Conservation (phyloP, 2,888 invertebrate species). For the Phyllotreta cruciferae region DNA sequence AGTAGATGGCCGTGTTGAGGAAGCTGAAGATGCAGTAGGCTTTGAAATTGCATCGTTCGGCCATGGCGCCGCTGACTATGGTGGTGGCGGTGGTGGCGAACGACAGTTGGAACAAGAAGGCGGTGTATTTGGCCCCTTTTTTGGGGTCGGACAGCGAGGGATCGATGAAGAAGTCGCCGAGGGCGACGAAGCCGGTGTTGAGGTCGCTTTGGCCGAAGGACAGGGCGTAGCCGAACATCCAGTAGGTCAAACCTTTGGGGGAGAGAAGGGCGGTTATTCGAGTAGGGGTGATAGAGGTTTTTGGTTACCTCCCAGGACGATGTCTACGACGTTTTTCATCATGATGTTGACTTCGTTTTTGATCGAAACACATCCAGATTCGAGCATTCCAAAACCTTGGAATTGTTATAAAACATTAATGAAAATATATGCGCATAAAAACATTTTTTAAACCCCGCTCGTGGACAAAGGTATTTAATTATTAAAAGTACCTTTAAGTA, state of each 20-base stretch:
- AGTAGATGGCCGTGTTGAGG: conserved; percentile 88
- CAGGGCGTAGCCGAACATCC: conserved; percentile 93
- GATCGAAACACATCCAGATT: conserved; percentile 90
- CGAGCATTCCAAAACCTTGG: conserved; percentile 90
- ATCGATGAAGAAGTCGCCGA: conserved; percentile 85
- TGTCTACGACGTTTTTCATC: conserved; percentile 96
- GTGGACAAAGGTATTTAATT: too few species aligned
- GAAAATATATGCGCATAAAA: too few species aligned
- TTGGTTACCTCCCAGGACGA: conserved; percentile 80
- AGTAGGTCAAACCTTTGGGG: conserved; percentile 82
- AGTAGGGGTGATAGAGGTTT: background rate
- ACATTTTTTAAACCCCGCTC: too few species aligned
- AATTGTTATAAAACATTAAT: background rate
- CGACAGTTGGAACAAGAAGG: conserved; percentile 88
- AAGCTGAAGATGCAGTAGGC: conserved; percentile 91
- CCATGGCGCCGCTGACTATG: conserved; percentile 94
- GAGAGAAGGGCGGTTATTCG: conserved; percentile 14
- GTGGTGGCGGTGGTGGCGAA: conserved; percentile 92
- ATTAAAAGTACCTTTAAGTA: too few species aligned
- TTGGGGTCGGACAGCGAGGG: conserved; percentile 74
- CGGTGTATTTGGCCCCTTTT: conserved; percentile 87
- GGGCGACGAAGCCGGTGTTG: conserved; percentile 81
- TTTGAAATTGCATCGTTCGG: conserved; percentile 89
- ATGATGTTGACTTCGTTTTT: conserved; percentile 97
- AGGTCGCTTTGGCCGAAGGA: conserved; percentile 80